Base-by-base conservation (phyloP, 1,140 invertebrate genomes). In the Chlorops oryzae region DNA sequence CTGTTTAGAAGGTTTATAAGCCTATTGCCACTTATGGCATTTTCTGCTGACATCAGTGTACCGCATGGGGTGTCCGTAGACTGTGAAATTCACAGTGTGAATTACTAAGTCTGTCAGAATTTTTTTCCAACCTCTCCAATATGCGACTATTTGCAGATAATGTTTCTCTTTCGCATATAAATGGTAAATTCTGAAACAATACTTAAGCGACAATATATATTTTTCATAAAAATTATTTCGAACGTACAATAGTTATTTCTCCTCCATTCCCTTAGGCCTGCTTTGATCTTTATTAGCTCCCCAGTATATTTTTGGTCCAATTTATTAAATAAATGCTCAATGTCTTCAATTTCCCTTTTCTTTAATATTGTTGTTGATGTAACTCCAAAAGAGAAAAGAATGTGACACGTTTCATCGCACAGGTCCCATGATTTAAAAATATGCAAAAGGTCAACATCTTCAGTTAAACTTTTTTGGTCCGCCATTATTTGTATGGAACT, bases 321-420 rank as follows among this genome's bases (percentile, higher is more conserved):
- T 15, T 38, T 38, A n/a, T 38, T 38, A 18, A 38, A 38, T 38
- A 38, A 38, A 38, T 38, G 15, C 20, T 38, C 35, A 38, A 38
- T 18, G 35, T 38, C 35, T 38, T 38, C 2, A 15, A 38, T 38
- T 38, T 38, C 7, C 7, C 7, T 38, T 38, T n/a, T 38, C 20
- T 38, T 38, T 38, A 38, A 38, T 38, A 38, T 38, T n/a, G 9
- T 38, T 38, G 35, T 38, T 38, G 35, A 38, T 38, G 35, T 38
- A 38, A 38, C 20, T 38, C 35, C 35, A 38, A 38, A 38, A 38
- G 7, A 17, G 15, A 38, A 38, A 38, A 38, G 7, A 38, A 38
- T 38, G 35, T 38, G 6, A 15, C 35, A 38, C 35, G 35, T 38
- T 38, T 38, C 35, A 38, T 44, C 28, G 23, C 35, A 38, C 6